A percentile compares a stretch with the other conserved stretches of the same genome.
Conservation (phyloP, 2,888 invertebrate genomes). For the Aporophyla lueneburgensis region DNA sequence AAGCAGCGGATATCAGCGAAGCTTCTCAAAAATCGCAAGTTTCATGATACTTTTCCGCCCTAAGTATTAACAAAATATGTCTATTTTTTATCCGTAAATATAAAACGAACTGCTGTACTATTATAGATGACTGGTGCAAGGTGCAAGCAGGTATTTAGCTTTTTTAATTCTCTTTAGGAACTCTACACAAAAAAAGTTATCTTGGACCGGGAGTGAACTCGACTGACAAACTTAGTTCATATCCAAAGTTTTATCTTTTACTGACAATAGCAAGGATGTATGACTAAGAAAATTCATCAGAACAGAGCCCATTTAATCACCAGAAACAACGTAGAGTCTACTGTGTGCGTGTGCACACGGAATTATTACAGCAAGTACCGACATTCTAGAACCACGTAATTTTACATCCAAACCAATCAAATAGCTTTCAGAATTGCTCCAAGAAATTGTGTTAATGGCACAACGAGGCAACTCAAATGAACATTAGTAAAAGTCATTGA, state of each 20-base stretch:
- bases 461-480: conserved; percentile 47
- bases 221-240: background rate
- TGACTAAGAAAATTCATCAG: background rate
- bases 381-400: conserved; percentile 6
- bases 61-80: background rate
- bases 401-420: conserved; percentile 24
- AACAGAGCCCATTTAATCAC: background rate
- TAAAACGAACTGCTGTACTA: background rate
- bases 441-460: conserved; percentile 61
- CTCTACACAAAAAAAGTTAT: background rate
- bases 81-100: background rate
- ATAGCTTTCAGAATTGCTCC: conserved; percentile 55
- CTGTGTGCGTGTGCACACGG: background rate
- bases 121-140: background rate
- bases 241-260: background rate
- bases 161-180: background rate
- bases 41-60: too few species aligned
- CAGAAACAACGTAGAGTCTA: background rate
- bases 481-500: conserved; percentile 54
- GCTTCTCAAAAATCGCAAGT: too few species aligned
- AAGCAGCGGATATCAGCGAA: background rate
- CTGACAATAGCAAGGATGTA: background rate
- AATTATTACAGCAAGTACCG: conserved; percentile 1
- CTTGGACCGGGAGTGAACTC: background rate
- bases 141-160: too few species aligned